Evolutionary conservation across 2,797 vertebrate genomes (phyloP), one percentile per base, ranked within the genome.

Genomic region (Myoxocephalus aenaeus): DNA sequence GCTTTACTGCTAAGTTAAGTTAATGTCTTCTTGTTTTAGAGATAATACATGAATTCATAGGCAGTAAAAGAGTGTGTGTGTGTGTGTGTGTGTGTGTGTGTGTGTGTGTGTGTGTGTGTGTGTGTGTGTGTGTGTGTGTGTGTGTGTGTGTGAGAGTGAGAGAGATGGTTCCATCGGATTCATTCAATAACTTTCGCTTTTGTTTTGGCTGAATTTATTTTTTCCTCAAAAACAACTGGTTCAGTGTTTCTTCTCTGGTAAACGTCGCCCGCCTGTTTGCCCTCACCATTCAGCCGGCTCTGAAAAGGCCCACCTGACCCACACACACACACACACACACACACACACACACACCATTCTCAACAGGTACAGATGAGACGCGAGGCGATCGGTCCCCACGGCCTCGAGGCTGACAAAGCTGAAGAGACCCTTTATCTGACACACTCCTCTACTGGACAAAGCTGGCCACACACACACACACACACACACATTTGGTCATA

Each of bases 281-380:
- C 6, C 40, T 25, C 57, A 29, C 65, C 63, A 73, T 77, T 87
- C 64, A 80, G 36, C 69, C 22, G 77, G 62, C 64, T 79, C 65
- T 79, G 75, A 84, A 81, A 85, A 62, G 48, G 71, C 58, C 38
- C 42, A 53, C 50, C 75, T 70, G 59, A 88, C 65, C 69, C 61
- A 27, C 51, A 75, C 50, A 22, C 50, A 22, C 50, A 22, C 50
- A 22, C 50, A 22, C 50, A 51, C 50, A 22, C 50, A 51, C 38
- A 36, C 57, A 63, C 61, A 42, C 61, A 53, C 53, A 73, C 79
- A 46, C 70, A 1, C 50, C 44, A 34, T 69, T 76, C 53, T 77
- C 44, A 58, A 32, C 61, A 85, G 78, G 76, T 72, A 62, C 22
- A 82, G 84, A 90, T 87, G 87, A 86, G 80, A 77, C 5, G 70